phyloP scores from a whole-genome alignment of 1,140 invertebrate species.

The Matsumurasca onukii region DNA sequence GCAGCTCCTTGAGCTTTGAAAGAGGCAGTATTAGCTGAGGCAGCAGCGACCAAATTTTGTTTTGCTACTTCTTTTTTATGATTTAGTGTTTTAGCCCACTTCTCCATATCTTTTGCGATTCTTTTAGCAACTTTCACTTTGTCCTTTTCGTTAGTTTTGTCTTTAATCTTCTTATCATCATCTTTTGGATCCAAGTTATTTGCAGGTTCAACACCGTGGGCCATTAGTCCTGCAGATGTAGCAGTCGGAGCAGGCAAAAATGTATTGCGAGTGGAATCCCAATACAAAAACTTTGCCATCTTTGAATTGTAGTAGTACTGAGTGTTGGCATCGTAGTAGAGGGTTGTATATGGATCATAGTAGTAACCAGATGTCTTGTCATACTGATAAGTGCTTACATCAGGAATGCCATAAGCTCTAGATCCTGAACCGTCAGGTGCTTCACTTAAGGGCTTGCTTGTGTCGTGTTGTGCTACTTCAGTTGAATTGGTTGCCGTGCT shows the following conservation, averaged over 20 bases:
- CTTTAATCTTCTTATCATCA: constrained; percentile 43
- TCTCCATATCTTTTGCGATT: constrained; percentile 95
- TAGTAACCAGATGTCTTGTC: constrained; percentile 96
- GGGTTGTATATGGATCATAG: constrained; percentile 87
- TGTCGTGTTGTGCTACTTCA: constrained; percentile 29
- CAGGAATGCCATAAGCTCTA: constrained; percentile 61
- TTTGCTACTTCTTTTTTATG: constrained; percentile 91
- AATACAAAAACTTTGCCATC: constrained; percentile 91
- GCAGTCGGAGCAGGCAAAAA: constrained; percentile 72
- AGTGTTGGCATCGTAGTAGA: constrained; percentile 95
- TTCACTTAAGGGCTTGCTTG: constrained; percentile 41
- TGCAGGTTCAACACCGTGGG: constrained; percentile 39
- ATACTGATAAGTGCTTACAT: constrained; percentile 89
- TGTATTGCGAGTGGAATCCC: constrained; percentile 81
- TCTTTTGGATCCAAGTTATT: constrained; percentile 36
- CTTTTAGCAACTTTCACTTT: constrained; percentile 93
- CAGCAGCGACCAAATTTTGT: constrained; percentile 59
- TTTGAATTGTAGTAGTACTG: constrained; percentile 93
- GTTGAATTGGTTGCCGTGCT: constrained; percentile 42
- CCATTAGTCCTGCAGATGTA: constrained; percentile 43
- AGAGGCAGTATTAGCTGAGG: constrained; percentile 44
- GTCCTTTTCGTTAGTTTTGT: constrained; percentile 30
- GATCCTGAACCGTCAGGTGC: constrained; percentile 53
- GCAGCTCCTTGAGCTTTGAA: constrained; percentile 64
- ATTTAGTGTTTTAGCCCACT: constrained; percentile 96